phyloP scores from a whole-genome alignment of 2,797 vertebrate genomes.

The Sebastes matsubarae region DNA sequence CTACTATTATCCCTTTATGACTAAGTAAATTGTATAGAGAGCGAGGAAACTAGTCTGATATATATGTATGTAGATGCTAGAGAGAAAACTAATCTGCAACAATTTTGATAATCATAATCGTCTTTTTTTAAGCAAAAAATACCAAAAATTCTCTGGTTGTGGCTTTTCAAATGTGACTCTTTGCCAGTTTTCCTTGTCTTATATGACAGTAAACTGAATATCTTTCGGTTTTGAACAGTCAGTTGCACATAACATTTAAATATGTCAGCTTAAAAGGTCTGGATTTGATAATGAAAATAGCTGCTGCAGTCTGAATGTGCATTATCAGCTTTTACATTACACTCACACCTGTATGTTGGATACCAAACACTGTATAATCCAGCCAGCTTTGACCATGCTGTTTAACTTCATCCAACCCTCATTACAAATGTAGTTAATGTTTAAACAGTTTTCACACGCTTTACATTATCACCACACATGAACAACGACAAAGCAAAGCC shows the following conservation, averaged over 20 bases:
- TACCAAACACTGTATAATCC: neutral
- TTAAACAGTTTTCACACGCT: neutral
- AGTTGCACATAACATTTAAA: neutral
- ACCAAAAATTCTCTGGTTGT: neutral
- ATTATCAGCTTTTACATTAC: neutral
- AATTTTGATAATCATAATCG: neutral
- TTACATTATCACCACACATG: neutral
- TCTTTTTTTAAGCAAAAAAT: neutral
- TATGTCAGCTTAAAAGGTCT: neutral
- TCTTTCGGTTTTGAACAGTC: neutral
- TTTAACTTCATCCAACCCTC: neutral
- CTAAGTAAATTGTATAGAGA: no score
- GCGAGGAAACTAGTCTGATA: neutral
- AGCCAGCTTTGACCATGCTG: neutral
- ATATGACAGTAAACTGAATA: neutral
- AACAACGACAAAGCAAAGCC: neutral
- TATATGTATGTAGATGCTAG: no score
- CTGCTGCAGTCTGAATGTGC: neutral
- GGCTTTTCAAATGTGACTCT: neutral
- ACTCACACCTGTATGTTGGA: neutral
- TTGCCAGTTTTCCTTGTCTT: neutral
- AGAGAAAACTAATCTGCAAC: neutral
- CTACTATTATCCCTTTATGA: neutral
- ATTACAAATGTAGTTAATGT: neutral
- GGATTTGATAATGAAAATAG: neutral